These are phyloP conservation scores for Gavia stellata DNA, from an alignment of 2,113 vertebrate species.

Conservation along the genomic window DNA sequence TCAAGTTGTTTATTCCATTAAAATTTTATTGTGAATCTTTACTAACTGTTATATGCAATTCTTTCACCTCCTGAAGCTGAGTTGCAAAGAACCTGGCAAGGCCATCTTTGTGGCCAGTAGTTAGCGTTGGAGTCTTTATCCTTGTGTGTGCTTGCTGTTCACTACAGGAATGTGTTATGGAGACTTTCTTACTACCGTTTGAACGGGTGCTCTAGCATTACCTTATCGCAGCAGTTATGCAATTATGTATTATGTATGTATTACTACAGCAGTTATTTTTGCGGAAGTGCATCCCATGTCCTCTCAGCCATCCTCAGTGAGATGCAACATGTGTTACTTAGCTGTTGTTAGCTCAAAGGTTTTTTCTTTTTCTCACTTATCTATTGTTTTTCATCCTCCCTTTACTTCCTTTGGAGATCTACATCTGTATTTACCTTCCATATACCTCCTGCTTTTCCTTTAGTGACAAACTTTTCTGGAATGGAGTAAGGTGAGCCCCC, in stretches of 20 bases:
- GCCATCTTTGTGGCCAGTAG: neutral
- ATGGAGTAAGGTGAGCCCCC: fast-evolving
- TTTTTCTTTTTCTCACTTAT: neutral
- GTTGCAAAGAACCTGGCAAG: neutral
- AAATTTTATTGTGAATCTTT: neutral
- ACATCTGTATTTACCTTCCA: neutral
- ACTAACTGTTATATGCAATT: neutral
- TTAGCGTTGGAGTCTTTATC: neutral
- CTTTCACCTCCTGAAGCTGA: neutral
- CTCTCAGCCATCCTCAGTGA: neutral
- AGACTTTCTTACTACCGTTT: neutral
- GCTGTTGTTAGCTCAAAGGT: neutral
- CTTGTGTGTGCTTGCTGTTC: neutral
- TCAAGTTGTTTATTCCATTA: neutral
- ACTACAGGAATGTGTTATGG: neutral
- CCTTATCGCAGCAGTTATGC: neutral
- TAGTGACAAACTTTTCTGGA: neutral
- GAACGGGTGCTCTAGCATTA: neutral
- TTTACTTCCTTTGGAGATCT: neutral
- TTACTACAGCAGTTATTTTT: neutral
- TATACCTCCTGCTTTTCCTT: neutral
- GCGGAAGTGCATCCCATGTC: neutral
- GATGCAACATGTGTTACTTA: neutral
- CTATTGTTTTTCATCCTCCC: neutral
- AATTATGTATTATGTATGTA: neutral